These are phyloP conservation scores for Polymixis flavicincta DNA, from an alignment of 2,888 invertebrate species.

Conservation along the genomic window DNA sequence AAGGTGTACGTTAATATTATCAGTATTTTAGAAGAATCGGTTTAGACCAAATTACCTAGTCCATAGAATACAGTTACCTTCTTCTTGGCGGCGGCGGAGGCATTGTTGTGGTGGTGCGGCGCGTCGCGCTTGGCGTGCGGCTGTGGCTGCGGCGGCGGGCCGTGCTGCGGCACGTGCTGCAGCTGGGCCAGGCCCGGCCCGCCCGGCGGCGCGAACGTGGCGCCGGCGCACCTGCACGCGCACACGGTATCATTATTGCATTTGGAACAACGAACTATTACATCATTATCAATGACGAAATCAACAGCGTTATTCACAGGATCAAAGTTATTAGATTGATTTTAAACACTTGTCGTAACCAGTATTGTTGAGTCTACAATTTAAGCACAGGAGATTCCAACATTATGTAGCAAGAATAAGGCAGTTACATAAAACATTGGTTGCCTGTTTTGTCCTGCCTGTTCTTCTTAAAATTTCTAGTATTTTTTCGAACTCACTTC, in stretches of 20 bases:
- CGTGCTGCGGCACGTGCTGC: constrained; percentile 73
- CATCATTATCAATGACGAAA: neutral
- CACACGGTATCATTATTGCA: neutral
- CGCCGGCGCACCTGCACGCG: constrained; percentile 74
- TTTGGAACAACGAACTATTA: neutral
- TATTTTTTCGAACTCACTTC: neutral
- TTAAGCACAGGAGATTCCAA: neutral
- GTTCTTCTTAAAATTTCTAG: neutral
- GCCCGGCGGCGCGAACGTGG: constrained; percentile 76
- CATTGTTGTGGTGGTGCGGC: constrained; percentile 77
- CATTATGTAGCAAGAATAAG: neutral
- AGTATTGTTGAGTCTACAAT: neutral
- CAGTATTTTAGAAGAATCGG: no score
- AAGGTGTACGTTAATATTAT: no score
- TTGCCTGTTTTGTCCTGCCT: neutral
- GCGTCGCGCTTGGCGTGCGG: constrained; percentile 84
- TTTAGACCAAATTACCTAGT: no score
- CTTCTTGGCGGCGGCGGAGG: constrained; percentile 81
- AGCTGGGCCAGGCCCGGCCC: constrained; percentile 6
- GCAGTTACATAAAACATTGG: neutral
- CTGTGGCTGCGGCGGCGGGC: constrained; percentile 71
- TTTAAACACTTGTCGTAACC: no score
- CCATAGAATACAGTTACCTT: constrained; percentile 73
- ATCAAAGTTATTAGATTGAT: no score
- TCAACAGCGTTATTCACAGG: neutral